phyloP scores from a whole-genome alignment of 1,140 invertebrate species.

The Hermatobates lingyangjiaoensis region DNA sequence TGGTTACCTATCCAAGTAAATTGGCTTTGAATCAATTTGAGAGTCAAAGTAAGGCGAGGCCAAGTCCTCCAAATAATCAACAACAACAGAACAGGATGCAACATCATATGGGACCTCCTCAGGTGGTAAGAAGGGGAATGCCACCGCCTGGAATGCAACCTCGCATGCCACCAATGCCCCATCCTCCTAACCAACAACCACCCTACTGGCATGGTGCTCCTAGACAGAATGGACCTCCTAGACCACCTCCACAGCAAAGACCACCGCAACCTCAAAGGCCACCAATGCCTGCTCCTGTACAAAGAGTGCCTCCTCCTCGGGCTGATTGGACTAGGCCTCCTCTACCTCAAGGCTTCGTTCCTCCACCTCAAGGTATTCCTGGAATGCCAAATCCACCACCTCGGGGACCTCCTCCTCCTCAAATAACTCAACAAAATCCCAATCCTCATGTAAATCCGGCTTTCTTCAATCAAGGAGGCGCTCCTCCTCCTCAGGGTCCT shows the following conservation, averaged over 20 bases:
- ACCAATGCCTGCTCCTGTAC: slow-evolving; percentile 26
- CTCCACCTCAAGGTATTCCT: slow-evolving; percentile 35
- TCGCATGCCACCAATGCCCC: slow-evolving; percentile 21
- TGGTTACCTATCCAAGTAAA: slow-evolving; percentile 89
- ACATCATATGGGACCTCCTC: slow-evolving; percentile 21
- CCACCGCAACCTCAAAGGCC: slow-evolving; percentile 2
- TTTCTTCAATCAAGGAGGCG: slow-evolving; percentile 74
- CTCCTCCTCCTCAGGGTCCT: slow-evolving; percentile 32
- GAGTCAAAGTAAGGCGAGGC: slow-evolving; percentile 73
- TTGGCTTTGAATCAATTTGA: slow-evolving; percentile 68
- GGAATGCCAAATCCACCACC: slow-evolving; percentile 36
- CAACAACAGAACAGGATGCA: slow-evolving; percentile 13
- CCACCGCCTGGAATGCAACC: slow-evolving; percentile 33
- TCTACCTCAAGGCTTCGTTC: background rate
- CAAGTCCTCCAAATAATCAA: slow-evolving; percentile 34
- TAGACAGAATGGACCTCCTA: slow-evolving; percentile 20
- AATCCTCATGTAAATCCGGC: slow-evolving; percentile 91
- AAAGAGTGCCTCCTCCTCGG: slow-evolving; percentile 36
- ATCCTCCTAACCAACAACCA: slow-evolving; percentile 26
- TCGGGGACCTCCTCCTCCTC: slow-evolving; percentile 43
- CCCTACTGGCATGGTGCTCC: slow-evolving; percentile 29
- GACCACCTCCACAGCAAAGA: slow-evolving; percentile 6
- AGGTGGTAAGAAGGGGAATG: slow-evolving; percentile 24
- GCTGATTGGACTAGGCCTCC: slow-evolving; percentile 61
- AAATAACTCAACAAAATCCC: slow-evolving; percentile 38